phyloP scores from a whole-genome alignment of 2,888 invertebrate species.

The Oscheius sp. region DNA sequence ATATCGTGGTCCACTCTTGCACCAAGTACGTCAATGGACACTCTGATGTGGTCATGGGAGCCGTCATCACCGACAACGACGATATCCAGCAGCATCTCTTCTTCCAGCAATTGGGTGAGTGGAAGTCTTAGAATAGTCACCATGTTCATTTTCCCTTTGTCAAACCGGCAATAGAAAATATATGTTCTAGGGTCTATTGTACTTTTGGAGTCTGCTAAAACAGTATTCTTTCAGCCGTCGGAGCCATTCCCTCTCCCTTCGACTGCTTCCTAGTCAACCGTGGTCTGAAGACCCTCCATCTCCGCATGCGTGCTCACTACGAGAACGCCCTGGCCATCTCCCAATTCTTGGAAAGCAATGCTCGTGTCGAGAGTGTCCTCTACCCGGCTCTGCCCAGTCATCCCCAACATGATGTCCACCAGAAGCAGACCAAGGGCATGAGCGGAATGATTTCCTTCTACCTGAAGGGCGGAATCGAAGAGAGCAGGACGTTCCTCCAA shows the following conservation, averaged over 20 bases:
- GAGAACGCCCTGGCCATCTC: constrained; percentile 84
- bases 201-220: background rate
- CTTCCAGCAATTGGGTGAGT: constrained; percentile 77
- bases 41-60: constrained; percentile 96
- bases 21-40: constrained; percentile 99
- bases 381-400: constrained; percentile 83
- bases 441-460: constrained; percentile 93
- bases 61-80: constrained; percentile 83
- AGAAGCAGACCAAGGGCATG: constrained; percentile 85
- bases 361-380: constrained; percentile 80
- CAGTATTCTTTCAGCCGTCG: constrained; percentile 80
- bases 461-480: constrained; percentile 83
- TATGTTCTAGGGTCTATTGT: background rate
- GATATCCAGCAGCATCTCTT: constrained; percentile 82
- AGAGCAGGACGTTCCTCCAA: constrained; percentile 83
- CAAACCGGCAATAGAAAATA: background rate
- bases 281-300: constrained; percentile 89
- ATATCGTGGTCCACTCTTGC: constrained; percentile 89
- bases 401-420: constrained; percentile 85
- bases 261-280: constrained; percentile 91
- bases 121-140: background rate
- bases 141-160: background rate
- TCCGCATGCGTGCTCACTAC: constrained; percentile 91
- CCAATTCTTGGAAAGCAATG: constrained; percentile 84
- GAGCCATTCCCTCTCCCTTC: constrained; percentile 93